Evolutionary conservation across 1,140 invertebrate species (phyloP).

Genomic region (Paraescarpia echinospica): DNA sequence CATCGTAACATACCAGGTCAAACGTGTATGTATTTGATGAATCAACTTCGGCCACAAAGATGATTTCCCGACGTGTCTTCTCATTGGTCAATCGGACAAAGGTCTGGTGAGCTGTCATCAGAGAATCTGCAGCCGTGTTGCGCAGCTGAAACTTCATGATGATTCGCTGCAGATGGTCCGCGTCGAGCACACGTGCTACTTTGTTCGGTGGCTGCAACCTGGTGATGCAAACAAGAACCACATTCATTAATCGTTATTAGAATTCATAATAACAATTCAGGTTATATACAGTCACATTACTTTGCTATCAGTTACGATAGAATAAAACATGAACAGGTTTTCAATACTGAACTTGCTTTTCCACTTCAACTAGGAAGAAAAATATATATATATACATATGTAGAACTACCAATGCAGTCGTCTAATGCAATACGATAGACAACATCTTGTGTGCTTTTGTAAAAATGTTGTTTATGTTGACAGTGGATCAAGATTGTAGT

Average conservation of each 20-base stretch:
- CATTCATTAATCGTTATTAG: neutral
- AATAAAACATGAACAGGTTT: neutral
- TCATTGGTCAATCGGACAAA: slow-evolving; percentile 79
- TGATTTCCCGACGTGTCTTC: slow-evolving; percentile 76
- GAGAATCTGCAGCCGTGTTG: slow-evolving; percentile 70
- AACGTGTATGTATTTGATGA: slow-evolving; percentile 82
- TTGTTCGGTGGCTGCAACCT: slow-evolving; percentile 75
- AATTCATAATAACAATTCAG: neutral
- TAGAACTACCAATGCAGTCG: slow-evolving; percentile 9
- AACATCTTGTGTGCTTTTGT: slow-evolving; percentile 11
- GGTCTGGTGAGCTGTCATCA: slow-evolving; percentile 84
- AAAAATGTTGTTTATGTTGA: slow-evolving; percentile 47
- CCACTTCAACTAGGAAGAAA: too few relatives aligned
- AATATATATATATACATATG: too few relatives aligned
- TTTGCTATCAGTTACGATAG: neutral
- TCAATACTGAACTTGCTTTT: too few relatives aligned
- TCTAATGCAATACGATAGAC: too few relatives aligned
- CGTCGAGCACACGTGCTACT: slow-evolving; percentile 65
- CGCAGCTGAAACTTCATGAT: slow-evolving; percentile 78
- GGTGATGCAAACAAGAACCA: slow-evolving; percentile 21
- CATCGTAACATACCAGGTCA: slow-evolving; percentile 72
- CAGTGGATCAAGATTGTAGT: slow-evolving; percentile 86
- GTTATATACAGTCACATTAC: too few relatives aligned
- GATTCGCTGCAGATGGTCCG: slow-evolving; percentile 87
- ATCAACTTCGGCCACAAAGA: slow-evolving; percentile 92